Conservation (phyloP, 2,113 vertebrate genomes). For the Mesocricetus auratus region DNA sequence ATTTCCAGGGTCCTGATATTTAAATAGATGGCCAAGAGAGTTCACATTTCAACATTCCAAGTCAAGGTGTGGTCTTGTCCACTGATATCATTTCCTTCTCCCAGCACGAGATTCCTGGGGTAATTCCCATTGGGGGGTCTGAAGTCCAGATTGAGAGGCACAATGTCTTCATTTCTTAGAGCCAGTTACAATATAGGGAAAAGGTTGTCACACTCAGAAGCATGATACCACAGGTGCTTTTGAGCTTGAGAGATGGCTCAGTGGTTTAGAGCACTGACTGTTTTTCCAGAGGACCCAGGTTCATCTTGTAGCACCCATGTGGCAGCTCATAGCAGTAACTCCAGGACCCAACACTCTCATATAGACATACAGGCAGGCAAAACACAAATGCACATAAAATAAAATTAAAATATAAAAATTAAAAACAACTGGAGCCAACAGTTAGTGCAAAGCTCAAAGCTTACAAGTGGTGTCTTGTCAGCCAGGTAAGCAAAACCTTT, state of each 20-base stretch:
- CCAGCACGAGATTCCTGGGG: neutral
- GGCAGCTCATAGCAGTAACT: neutral
- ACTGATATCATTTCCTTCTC: neutral
- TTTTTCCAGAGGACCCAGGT: neutral
- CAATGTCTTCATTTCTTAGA: neutral
- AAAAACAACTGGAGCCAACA: neutral
- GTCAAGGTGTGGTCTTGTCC: neutral
- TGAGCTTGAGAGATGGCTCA: fast-evolving
- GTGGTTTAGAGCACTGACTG: neutral
- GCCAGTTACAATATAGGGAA: neutral
- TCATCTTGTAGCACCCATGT: neutral
- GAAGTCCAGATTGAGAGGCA: neutral
- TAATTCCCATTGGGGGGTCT: neutral
- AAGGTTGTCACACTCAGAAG: neutral
- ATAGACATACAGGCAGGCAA: neutral
- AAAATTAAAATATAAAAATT: neutral
- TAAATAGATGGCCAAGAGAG: neutral
- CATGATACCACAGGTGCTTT: neutral
- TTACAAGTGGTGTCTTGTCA: neutral
- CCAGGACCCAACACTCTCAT: neutral
- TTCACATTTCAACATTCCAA: neutral
- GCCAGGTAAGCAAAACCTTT: too few relatives aligned
- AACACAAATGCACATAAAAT: neutral
- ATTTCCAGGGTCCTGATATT: neutral
- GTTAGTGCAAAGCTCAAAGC: neutral